Percentiles rank a stretch among this genome's conserved stretches.
phyloP scores from a whole-genome alignment of 1,140 invertebrate genomes.

The Leucophenga varia region DNA sequence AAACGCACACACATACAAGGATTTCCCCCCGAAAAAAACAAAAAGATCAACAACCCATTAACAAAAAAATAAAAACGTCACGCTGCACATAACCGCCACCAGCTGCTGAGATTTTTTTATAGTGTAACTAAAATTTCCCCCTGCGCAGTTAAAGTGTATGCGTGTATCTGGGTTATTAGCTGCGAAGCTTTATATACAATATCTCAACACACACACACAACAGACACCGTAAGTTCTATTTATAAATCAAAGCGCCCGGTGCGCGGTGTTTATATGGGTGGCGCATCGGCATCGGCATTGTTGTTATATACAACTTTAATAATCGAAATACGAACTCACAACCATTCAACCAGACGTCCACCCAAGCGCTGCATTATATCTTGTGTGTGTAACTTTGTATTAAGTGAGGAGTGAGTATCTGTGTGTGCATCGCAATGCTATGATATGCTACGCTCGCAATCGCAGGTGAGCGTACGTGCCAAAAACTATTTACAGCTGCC shows the following conservation, averaged over 20 bases:
- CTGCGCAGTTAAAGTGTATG: constrained; percentile 9
- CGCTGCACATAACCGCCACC: constrained; percentile 34
- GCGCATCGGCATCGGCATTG: constrained; percentile 17
- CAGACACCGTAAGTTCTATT: too few species aligned
- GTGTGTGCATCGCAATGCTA: too few species aligned
- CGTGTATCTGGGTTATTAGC: constrained; percentile 33
- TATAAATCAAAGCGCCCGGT: constrained; percentile 22
- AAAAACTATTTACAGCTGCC: not conserved
- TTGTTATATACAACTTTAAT: too few species aligned
- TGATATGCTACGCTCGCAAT: not conserved
- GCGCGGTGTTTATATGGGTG: not conserved
- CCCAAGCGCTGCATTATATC: constrained; percentile 2
- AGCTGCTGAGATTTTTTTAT: constrained; percentile 40
- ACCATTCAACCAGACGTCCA: not conserved
- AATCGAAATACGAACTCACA: too few species aligned
- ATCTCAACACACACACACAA: constrained; percentile 19
- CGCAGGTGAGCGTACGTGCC: constrained; percentile 32
- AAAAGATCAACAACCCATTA: constrained; percentile 44
- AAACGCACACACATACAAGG: constrained; percentile 18
- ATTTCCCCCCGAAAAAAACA: constrained; percentile 27
- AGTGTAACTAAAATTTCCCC: constrained; percentile 22
- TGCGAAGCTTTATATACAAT: constrained; percentile 34
- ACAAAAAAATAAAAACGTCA: constrained; percentile 4
- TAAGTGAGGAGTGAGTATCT: too few species aligned
- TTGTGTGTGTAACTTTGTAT: not conserved